phyloP scores from a whole-genome alignment of 37 sponge, comb jelly and placozoan genomes.

The Spongia lamella region DNA sequence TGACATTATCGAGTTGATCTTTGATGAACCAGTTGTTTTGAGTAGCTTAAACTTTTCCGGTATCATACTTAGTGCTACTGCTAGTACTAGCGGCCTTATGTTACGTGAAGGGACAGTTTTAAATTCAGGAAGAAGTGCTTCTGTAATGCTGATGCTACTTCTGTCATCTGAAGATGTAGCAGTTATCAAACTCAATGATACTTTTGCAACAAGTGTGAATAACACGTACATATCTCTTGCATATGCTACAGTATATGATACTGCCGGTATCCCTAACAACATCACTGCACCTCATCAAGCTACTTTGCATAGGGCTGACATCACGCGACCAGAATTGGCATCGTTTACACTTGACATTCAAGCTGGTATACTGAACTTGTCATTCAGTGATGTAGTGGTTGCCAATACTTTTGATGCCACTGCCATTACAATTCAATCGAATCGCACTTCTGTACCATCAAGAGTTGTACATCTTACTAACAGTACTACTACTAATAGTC shows the following conservation, averaged over 20 bases:
- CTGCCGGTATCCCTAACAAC: slow-evolving; percentile 51
- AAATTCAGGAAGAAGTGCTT: slow-evolving; percentile 12
- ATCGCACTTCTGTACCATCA: slow-evolving; percentile 24
- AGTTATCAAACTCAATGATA: slow-evolving; percentile 50
- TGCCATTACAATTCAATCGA: slow-evolving; percentile 75
- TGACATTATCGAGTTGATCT: slow-evolving; percentile 41
- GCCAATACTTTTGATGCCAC: slow-evolving; percentile 80
- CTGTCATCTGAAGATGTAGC: slow-evolving; percentile 43
- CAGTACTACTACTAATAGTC: slow-evolving; percentile 39
- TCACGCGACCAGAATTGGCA: slow-evolving; percentile 62
- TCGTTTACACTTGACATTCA: slow-evolving; percentile 77
- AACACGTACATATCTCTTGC: slow-evolving; percentile 66
- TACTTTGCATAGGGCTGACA: slow-evolving; percentile 40
- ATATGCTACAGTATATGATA: slow-evolving; percentile 59
- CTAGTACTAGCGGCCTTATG: slow-evolving; percentile 1
- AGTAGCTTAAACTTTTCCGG: slow-evolving; percentile 50
- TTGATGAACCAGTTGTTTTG: slow-evolving; percentile 78
- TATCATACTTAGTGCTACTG: slow-evolving; percentile 48
- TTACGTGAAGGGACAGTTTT: slow-evolving; percentile 43
- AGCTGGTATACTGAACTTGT: slow-evolving; percentile 64
- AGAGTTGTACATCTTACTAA: slow-evolving; percentile 50
- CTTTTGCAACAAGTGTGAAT: slow-evolving; percentile 57
- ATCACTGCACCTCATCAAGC: slow-evolving; percentile 45
- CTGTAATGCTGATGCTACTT: slow-evolving; percentile 14
- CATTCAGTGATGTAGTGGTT: slow-evolving; percentile 80